phyloP scores from a whole-genome alignment of 2,888 invertebrate genomes.

The Hymenopus coronatus region DNA sequence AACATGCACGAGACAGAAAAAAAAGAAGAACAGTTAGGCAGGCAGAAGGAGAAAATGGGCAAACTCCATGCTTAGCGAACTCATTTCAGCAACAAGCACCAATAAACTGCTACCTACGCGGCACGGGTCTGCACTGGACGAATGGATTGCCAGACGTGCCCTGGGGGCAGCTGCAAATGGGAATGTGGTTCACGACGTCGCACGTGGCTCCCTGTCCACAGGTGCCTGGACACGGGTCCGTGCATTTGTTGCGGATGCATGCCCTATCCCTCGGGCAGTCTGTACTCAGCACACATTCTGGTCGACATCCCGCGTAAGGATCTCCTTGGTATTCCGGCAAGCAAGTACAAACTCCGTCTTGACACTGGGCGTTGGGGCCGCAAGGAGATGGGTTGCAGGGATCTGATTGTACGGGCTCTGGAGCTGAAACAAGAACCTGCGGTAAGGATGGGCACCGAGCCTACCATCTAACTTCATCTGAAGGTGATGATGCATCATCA shows the following conservation, averaged over 20 bases:
- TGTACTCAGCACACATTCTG: conserved; percentile 67
- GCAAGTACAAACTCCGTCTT: conserved; percentile 66
- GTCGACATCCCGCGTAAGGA: conserved; percentile 66
- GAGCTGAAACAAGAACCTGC: conserved; percentile 20
- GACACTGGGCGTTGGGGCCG: conserved; percentile 42
- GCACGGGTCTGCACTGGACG: conserved; percentile 54
- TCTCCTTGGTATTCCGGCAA: conserved; percentile 70
- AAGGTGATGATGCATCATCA: conserved; percentile 14
- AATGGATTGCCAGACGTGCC: conserved; percentile 68
- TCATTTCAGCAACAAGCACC: neutral
- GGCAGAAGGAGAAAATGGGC: neutral
- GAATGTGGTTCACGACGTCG: conserved; percentile 68
- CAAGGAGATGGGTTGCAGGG: conserved; percentile 41
- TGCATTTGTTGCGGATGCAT: conserved; percentile 65
- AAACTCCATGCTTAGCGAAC: neutral
- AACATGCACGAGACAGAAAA: conserved; percentile 4
- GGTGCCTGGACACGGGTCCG: conserved; percentile 66
- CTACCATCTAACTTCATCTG: neutral
- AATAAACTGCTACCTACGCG: conserved; percentile 34
- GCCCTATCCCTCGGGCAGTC: conserved; percentile 65
- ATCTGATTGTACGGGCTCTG: conserved; percentile 32
- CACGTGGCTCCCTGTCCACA: conserved; percentile 70
- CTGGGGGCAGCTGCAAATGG: conserved; percentile 62
- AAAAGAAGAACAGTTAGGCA: conserved; percentile 23
- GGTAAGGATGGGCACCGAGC: neutral